These are phyloP conservation scores for Dione juno DNA, from an alignment of 2,888 invertebrate species.

Conservation along the genomic window DNA sequence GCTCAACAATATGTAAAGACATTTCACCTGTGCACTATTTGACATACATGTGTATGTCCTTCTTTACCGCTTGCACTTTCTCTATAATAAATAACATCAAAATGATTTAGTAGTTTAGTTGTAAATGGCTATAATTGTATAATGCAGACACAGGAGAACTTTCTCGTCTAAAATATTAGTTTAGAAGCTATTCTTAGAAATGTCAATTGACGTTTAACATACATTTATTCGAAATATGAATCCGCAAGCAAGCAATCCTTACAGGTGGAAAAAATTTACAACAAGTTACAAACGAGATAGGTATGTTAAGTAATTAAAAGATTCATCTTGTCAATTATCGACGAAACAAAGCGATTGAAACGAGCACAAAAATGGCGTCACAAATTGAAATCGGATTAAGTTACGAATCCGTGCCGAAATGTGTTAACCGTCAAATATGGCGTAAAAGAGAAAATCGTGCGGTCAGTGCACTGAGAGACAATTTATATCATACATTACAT, in stretches of 20 bases:
- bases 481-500: slow-evolving; percentile 32
- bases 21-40: too few relatives aligned
- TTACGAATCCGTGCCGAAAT: slow-evolving; percentile 69
- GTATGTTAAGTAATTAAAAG: slow-evolving; percentile 43
- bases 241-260: too few relatives aligned
- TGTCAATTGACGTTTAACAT: background rate
- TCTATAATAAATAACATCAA: background rate
- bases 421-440: slow-evolving; percentile 67
- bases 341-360: slow-evolving; percentile 49
- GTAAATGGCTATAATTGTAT: slow-evolving; percentile 2
- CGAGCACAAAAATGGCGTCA: slow-evolving; percentile 58
- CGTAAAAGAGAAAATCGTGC: slow-evolving; percentile 70
- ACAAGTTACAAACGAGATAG: slow-evolving; percentile 22
- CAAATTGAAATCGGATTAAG: slow-evolving; percentile 68
- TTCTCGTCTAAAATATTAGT: slow-evolving; percentile 6
- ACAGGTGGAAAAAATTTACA: background rate
- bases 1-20: too few relatives aligned
- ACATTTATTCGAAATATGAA: background rate
- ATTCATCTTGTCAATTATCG: slow-evolving; percentile 44
- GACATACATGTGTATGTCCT: background rate
- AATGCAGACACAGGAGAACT: background rate
- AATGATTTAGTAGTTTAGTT: slow-evolving; percentile 5
- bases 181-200: background rate
- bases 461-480: slow-evolving; percentile 64
- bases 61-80: background rate